These are phyloP conservation scores for Telmatochromis brachygnathus DNA, from an alignment of 2,113 vertebrate species.

Conservation along the genomic window DNA sequence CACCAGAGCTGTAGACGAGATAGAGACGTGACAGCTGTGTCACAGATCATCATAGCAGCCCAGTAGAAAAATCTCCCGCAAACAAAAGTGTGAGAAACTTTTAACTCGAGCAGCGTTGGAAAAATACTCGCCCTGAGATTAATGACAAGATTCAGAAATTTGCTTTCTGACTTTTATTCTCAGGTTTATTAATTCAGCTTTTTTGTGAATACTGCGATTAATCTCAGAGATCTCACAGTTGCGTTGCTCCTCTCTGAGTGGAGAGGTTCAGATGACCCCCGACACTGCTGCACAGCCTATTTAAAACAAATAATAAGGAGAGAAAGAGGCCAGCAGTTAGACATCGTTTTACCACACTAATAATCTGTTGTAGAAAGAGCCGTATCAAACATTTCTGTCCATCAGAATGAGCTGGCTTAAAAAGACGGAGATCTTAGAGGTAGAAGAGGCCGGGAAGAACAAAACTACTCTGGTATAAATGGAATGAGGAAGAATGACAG, in stretches of 20 bases:
- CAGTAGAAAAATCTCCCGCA: not conserved
- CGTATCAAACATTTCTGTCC: not conserved
- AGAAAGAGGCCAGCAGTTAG: not conserved
- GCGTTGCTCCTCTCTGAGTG: not conserved
- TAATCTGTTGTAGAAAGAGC: not conserved
- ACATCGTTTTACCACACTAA: not conserved
- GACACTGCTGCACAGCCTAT: not conserved
- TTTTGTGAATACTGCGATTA: not conserved
- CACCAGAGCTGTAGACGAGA: not conserved
- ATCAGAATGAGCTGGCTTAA: not conserved
- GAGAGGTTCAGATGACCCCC: rapidly evolving
- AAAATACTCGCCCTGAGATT: not conserved
- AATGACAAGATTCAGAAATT: not conserved
- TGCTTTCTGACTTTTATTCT: not conserved
- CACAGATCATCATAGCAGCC: not conserved
- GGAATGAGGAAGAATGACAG: not conserved
- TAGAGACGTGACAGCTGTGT: not conserved
- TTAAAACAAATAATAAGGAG: not conserved
- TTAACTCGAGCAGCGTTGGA: not conserved
- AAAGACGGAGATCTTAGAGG: not conserved
- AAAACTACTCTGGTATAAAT: not conserved
- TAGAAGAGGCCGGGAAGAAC: not conserved
- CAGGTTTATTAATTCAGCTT: not conserved
- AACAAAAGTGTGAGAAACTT: not conserved
- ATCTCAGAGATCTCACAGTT: not conserved